Conservation (phyloP, 2,888 invertebrate species). For the Apodemia zela region DNA sequence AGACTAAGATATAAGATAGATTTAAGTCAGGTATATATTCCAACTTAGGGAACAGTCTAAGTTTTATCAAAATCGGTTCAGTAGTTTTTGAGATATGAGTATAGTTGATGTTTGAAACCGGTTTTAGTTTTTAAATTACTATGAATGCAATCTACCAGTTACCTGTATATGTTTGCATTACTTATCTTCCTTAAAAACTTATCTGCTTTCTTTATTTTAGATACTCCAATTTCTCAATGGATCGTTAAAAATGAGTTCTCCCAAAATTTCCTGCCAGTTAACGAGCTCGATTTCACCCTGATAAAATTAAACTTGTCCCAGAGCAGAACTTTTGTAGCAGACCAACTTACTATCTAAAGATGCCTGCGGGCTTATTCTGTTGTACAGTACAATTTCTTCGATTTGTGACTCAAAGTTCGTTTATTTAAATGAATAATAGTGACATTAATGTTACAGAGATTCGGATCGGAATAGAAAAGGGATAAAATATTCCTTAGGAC, state of each 20-base stretch:
- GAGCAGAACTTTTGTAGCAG: conserved; percentile 58
- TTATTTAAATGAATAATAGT: conserved; percentile 6
- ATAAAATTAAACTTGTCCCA: conserved; percentile 52
- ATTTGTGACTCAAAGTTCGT: background rate
- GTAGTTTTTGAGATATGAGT: too few species aligned
- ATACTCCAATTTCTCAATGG: too few species aligned
- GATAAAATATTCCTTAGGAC: background rate
- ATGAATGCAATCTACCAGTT: too few species aligned
- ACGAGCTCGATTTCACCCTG: conserved; percentile 15
- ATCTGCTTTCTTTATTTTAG: background rate
- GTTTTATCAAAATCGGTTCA: too few species aligned
- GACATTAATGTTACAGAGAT: background rate
- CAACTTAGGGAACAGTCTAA: too few species aligned
- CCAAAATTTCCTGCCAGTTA: conserved; percentile 22
- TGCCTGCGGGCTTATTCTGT: conserved; percentile 41
- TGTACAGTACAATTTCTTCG: conserved; percentile 14
- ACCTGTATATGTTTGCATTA: too few species aligned
- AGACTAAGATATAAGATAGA: too few species aligned
- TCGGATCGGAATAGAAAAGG: background rate
- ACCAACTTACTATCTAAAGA: conserved; percentile 45
- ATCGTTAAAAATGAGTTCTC: background rate
- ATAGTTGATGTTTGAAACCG: too few species aligned
- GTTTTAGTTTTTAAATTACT: too few species aligned
- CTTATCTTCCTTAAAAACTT: too few species aligned
- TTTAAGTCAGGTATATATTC: too few species aligned